Evolutionary conservation across 2,888 invertebrate genomes (phyloP).

Genomic region (Caenorhabditis japonica): DNA sequence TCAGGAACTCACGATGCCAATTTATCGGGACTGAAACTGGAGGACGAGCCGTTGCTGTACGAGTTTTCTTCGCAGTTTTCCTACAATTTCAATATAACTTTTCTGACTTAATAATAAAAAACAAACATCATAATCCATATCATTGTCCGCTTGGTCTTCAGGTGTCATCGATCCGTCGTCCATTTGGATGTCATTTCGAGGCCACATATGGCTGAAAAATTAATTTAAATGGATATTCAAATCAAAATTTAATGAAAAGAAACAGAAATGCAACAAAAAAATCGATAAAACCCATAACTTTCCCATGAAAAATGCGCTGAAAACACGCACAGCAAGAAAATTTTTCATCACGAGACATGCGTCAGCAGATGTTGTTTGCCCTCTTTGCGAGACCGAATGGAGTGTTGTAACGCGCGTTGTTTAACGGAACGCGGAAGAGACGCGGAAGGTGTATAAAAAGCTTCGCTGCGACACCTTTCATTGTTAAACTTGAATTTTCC

Average conservation of each 20-base stretch:
- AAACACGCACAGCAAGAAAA: not conserved
- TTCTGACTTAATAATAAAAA: no score
- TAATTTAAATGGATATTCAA: no score
- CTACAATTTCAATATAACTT: conserved; percentile 5
- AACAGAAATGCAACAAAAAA: not conserved
- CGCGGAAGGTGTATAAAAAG: no score
- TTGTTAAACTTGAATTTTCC: no score
- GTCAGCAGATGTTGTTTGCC: not conserved
- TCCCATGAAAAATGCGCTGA: conserved; percentile 3
- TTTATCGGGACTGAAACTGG: conserved; percentile 34
- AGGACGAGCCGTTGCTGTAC: conserved; percentile 35
- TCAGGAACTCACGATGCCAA: conserved; percentile 27
- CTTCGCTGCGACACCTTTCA: no score
- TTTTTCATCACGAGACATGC: conserved; percentile 4
- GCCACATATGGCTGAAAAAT: conserved; percentile 36
- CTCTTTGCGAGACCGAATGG: not conserved
- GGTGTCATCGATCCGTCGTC: conserved; percentile 52
- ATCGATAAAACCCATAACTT: conserved; percentile 4
- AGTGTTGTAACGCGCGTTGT: not conserved
- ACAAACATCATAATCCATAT: conserved; percentile 33
- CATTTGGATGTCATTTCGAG: conserved; percentile 42
- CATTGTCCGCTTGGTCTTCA: conserved; percentile 36
- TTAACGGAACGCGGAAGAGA: no score
- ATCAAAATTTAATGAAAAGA: no score
- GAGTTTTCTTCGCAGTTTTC: conserved; percentile 19